phyloP scores from a whole-genome alignment of 2,113 vertebrate species.

The Rhagologus leucostigma region DNA sequence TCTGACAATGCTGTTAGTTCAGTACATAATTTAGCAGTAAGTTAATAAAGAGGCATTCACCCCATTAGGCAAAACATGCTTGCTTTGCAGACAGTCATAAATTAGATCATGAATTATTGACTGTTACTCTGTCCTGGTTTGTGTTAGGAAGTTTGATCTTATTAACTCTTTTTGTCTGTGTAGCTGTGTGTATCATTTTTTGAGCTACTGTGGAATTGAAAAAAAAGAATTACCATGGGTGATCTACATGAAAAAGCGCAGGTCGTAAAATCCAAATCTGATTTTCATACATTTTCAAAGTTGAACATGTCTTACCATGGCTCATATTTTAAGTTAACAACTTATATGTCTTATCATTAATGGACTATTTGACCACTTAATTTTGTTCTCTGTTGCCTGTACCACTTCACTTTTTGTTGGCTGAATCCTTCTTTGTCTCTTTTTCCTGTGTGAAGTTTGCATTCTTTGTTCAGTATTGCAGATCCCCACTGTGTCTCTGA shows the following conservation, averaged over 20 bases:
- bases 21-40: slow-evolving; percentile 53
- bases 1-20: slow-evolving; percentile 49
- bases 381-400: background rate
- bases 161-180: background rate
- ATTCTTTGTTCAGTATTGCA: background rate
- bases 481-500: background rate
- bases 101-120: slow-evolving; percentile 47
- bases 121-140: slow-evolving; percentile 17
- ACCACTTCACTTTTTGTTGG: background rate
- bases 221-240: background rate
- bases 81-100: slow-evolving; percentile 48
- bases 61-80: slow-evolving; percentile 28
- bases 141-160: slow-evolving; percentile 34
- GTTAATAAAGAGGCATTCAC: slow-evolving; percentile 52
- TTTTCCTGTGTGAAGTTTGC: background rate
- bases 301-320: background rate
- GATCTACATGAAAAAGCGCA: background rate
- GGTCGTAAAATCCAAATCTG: background rate
- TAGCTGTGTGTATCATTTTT: background rate
- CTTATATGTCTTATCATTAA: background rate
- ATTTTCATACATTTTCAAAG: background rate
- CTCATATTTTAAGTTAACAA: background rate
- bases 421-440: background rate
- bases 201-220: background rate
- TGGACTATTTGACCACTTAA: background rate